phyloP scores from a whole-genome alignment of 2,113 vertebrate species.

The Poeciliopsis occidentalis region DNA sequence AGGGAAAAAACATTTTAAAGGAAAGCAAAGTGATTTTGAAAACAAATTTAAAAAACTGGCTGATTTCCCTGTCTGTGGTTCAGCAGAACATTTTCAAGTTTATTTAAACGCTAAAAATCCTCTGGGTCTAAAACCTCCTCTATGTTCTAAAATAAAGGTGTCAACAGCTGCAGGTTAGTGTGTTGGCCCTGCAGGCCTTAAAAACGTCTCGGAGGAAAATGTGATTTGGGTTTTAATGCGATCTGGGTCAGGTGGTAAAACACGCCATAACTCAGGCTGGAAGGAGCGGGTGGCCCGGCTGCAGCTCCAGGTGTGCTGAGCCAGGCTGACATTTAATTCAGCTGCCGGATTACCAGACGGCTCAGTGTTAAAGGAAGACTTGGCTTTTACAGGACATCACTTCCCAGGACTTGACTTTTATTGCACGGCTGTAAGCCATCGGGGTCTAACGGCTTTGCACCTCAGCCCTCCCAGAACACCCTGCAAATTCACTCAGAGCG shows the following conservation, averaged over 20 bases:
- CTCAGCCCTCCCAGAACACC: conserved; percentile 46
- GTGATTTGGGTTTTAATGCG: conserved; percentile 4
- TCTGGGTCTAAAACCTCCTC: not conserved
- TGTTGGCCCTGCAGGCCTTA: not conserved
- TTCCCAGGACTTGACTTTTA: conserved; percentile 65
- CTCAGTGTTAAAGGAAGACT: conserved; percentile 47
- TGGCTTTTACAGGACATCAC: conserved; percentile 55
- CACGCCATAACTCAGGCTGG: conserved; percentile 10
- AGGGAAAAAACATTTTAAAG: no score
- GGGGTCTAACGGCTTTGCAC: conserved; percentile 54
- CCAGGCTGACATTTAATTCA: conserved; percentile 52
- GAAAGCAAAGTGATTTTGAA: no score
- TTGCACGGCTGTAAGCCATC: conserved; percentile 47
- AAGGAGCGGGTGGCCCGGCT: conserved; percentile 14
- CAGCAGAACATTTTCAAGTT: not conserved
- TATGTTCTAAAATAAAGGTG: not conserved
- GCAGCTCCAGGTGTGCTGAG: conserved; percentile 37
- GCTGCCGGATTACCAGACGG: conserved; percentile 46
- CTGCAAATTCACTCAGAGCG: conserved; percentile 53
- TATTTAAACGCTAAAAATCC: not conserved
- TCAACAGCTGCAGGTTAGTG: not conserved
- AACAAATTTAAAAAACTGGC: no score
- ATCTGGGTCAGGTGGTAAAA: conserved; percentile 23
- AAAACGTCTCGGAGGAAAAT: conserved; percentile 2
- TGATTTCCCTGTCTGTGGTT: not conserved